Base-by-base conservation (phyloP, 2,888 invertebrate genomes). In the Drosophila anomelani region DNA sequence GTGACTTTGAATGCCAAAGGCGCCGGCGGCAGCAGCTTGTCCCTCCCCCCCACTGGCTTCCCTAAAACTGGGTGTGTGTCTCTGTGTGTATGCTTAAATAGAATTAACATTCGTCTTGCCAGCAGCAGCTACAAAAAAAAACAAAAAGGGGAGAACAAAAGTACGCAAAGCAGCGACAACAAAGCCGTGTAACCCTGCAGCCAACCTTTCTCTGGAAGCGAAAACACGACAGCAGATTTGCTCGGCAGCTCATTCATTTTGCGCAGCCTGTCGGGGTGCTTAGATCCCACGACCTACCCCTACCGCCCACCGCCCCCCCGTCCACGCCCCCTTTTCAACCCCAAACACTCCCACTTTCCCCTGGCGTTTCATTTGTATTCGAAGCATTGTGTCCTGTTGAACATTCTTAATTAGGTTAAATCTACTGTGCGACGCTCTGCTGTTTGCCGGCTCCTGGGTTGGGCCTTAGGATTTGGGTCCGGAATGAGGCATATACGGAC, bases 341-440 rank as follows among this genome's bases (percentile, higher is more conserved):
- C 20, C 38, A 12, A 47, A 20, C 43, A 62, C 34, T 20, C 41
- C 53, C 71, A 71, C 66, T 51, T 39, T 43, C 58, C 56, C 69
- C 72, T 34, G 70, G 53, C 83, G 75, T 88, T 88, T 83, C 89
- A 90, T 91, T 91, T 91, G 85, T 91, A 91, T 91, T 90, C 91
- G 90, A 80, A 84, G 76, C 87, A 80, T 79, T 85, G 81, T 88
- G 91, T 91, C 88, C 90, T 91, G 90, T 89, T 90, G 82, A 91
- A 91, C 90, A 90, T 90, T 91, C 91, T 91, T 91, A 91, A 91
- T 91, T 91, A 91, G 91, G 91, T 91, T 91, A 91, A 91, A 90
- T 91, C 91, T 89, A 89, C 90, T 90, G 88, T 84, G 81, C 81
- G 66, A 70, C 79, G 85, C 51, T 53, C 34, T 23, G 51, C 51